Base-by-base conservation (phyloP, 1,140 invertebrate genomes). In the Thrips palmi region DNA sequence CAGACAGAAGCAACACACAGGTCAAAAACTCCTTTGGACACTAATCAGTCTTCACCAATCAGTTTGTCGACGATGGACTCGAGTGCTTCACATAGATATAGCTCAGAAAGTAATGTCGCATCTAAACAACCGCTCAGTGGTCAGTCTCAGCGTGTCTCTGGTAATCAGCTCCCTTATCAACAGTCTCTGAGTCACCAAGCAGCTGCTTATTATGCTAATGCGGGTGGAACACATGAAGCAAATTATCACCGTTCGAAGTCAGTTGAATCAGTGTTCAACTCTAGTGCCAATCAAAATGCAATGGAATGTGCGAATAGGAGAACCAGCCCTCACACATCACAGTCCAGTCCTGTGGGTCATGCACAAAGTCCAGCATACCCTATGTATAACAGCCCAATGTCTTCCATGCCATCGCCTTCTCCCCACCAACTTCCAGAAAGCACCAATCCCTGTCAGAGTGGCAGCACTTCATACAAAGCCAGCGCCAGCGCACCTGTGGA, bases 301-400 rank as follows among this genome's bases (percentile, higher is more conserved):
- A 35, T 22, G 12, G 33, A 23, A 15, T 35, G n/a, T 19, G 18
- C 20, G 20, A n/a, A 23, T 23, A 3, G 33, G 11, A 35, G 15
- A 10, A 20, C n/a, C 8, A 22, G 17, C n/a, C n/a, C n/a, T n/a
- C n/a, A n/a, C n/a, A n/a, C n/a, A n/a, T 71, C 71, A 2, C 71
- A 74, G 48, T 65, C 68, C 15, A 57, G 53, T 19, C 66, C 64
- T 0, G 47, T 74, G 15, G 69, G 70, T 27, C 74, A 77, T 52
- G 72, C 74, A 2, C 72, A 71, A 39, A 77, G 72, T 59, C 74
- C 76, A 15, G 74, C 71, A 14, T 79, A 79, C 60, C 74, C 76
- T 7, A 65, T 77, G 66, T 79, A 79, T 52, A 74, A 77, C 52
- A 77, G 73, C 57, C 74, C 76, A 6, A 72, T 79, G 70, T 70